Evolutionary conservation across 2,113 vertebrate species (phyloP).

Genomic region (Pachypanchax playfairii): DNA sequence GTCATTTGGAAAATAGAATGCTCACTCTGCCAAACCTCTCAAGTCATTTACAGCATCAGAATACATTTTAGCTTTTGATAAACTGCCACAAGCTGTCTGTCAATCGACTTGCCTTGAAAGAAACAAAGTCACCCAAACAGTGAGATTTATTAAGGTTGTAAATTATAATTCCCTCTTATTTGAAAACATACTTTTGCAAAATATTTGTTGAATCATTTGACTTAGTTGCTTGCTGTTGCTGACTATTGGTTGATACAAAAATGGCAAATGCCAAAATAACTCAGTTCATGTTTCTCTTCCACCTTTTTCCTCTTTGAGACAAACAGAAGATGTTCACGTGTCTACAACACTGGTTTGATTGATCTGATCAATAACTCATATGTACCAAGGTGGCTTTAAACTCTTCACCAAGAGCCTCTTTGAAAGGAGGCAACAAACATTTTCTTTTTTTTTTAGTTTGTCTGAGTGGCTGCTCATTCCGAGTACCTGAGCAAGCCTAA

Average conservation of each 20-base stretch:
- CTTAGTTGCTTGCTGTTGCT: background rate
- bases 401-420: slow-evolving; percentile 8
- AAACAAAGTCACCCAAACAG: background rate
- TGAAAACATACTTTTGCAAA: background rate
- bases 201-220: background rate
- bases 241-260: background rate
- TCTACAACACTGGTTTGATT: slow-evolving; percentile 33
- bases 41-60: background rate
- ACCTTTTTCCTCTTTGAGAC: background rate
- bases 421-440: slow-evolving; percentile 19
- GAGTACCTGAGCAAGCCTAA: slow-evolving; percentile 25
- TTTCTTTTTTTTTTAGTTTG: slow-evolving; percentile 35
- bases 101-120: fast-evolving
- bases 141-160: background rate
- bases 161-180: background rate
- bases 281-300: background rate
- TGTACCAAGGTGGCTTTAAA: slow-evolving; percentile 46
- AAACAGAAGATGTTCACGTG: slow-evolving; percentile 10
- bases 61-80: background rate
- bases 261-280: background rate
- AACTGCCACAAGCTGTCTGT: background rate
- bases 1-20: slow-evolving; percentile 1
- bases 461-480: slow-evolving; percentile 28
- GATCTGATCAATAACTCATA: slow-evolving; percentile 61
- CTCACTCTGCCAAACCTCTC: background rate